Evolutionary conservation across 1,140 invertebrate genomes (phyloP).

Genomic region (Pissodes strobi): DNA sequence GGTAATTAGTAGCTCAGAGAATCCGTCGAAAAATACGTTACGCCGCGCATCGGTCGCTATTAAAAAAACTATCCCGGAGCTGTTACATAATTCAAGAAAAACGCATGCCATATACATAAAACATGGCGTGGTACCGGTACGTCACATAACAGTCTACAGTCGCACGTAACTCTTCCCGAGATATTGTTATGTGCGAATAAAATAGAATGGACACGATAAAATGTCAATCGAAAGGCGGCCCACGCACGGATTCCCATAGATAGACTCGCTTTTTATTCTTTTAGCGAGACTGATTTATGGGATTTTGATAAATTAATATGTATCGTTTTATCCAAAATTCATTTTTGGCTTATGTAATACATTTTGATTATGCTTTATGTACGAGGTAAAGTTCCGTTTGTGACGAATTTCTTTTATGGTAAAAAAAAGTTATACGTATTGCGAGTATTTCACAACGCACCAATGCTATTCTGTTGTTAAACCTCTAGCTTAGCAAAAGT

Average conservation of each 20-base stretch:
- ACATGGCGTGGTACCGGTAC: constrained; percentile 36
- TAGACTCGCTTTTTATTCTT: constrained; percentile 5
- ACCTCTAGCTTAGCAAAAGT: too few species aligned
- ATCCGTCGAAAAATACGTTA: too few species aligned
- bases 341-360: too few species aligned
- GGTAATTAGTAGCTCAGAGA: too few species aligned
- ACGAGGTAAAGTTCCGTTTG: too few species aligned
- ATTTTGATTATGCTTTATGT: too few species aligned
- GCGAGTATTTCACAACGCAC: too few species aligned
- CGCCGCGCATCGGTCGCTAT: too few species aligned
- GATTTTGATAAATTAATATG: constrained; percentile 14
- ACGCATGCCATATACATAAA: constrained; percentile 29
- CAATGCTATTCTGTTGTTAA: too few species aligned
- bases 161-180: constrained; percentile 45
- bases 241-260: constrained; percentile 33
- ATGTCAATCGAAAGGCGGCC: constrained; percentile 30
- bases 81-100: constrained; percentile 37
- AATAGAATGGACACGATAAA: constrained; percentile 36
- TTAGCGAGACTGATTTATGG: constrained; percentile 24
- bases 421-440: too few species aligned
- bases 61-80: constrained; percentile 12
- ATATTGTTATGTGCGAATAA: constrained; percentile 47
- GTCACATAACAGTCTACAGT: constrained; percentile 36
- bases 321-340: too few species aligned
- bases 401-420: too few species aligned